A percentile compares a stretch with the other conserved stretches of the same genome.
phyloP scores from a whole-genome alignment of 1,140 invertebrate species.

The Latrodectus geometricus region DNA sequence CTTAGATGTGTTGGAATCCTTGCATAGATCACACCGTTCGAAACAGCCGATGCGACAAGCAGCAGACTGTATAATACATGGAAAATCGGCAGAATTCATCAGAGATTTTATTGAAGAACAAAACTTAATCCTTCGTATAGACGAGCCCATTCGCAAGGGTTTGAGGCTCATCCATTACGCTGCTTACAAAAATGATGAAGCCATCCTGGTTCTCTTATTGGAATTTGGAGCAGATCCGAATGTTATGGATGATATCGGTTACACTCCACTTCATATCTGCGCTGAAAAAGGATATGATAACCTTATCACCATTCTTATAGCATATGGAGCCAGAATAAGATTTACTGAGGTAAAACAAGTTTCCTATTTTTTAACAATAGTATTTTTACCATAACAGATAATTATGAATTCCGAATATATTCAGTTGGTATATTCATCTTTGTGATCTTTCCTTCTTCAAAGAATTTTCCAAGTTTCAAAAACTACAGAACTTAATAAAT shows the following conservation, averaged over 20 bases:
- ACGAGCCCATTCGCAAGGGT: slow-evolving; percentile 74
- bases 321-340: slow-evolving; percentile 83
- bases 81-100: background rate
- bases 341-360: slow-evolving; percentile 71
- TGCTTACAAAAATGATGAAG: slow-evolving; percentile 84
- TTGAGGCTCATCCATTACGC: slow-evolving; percentile 90
- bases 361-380: background rate
- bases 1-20: slow-evolving; percentile 42
- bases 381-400: no score
- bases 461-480: no score
- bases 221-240: slow-evolving; percentile 83
- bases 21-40: slow-evolving; percentile 10
- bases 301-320: slow-evolving; percentile 77
- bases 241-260: slow-evolving; percentile 88
- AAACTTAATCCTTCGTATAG: slow-evolving; percentile 76
- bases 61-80: slow-evolving; percentile 33
- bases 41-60: slow-evolving; percentile 27
- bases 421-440: background rate
- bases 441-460: background rate
- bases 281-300: slow-evolving; percentile 82
- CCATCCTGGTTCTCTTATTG: slow-evolving; percentile 81
- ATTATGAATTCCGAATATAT: no score
- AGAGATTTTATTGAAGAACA: slow-evolving; percentile 32
- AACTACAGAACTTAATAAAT: no score
- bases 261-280: slow-evolving; percentile 87